Conservation (phyloP, 37 sponge, comb jelly and placozoan genomes). For the Tethya wilhelma region DNA sequence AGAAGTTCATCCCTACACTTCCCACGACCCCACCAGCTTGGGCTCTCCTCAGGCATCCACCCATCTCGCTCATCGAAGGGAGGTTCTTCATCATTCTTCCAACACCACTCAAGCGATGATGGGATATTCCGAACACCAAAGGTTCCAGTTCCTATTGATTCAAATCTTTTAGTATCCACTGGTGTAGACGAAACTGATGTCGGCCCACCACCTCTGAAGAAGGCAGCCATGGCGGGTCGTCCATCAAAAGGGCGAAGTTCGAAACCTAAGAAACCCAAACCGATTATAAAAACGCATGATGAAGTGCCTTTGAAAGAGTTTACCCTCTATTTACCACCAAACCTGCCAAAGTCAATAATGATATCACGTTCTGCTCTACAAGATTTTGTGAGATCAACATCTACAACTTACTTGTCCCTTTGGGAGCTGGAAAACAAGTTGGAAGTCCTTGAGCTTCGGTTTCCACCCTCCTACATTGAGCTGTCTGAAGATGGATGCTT, state of each 20-base stretch:
- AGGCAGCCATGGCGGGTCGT: background rate
- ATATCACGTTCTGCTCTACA: constrained; percentile 3
- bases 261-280: background rate
- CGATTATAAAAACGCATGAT: constrained; percentile 19
- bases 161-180: too few species aligned
- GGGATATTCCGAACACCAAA: background rate
- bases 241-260: too few species aligned
- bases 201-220: constrained; percentile 21
- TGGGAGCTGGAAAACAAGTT: constrained; percentile 23
- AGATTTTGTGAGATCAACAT: constrained; percentile 13
- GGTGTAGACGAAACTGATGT: background rate
- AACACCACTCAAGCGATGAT: too few species aligned
- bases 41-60: constrained; percentile 6
- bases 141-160: too few species aligned
- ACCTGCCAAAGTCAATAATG: constrained; percentile 21
- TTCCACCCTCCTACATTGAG: constrained; percentile 14
- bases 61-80: background rate
- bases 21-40: constrained; percentile 26
- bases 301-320: constrained; percentile 26
- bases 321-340: constrained; percentile 22
- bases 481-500: constrained; percentile 6
- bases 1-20: constrained; percentile 1
- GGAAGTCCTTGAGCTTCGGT: constrained; percentile 27
- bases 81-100: too few species aligned
- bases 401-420: constrained; percentile 26